Percentiles rank a stretch among this genome's conserved stretches.
phyloP scores from a whole-genome alignment of 2,797 vertebrate genomes.

The Phalloptychus januarius region DNA sequence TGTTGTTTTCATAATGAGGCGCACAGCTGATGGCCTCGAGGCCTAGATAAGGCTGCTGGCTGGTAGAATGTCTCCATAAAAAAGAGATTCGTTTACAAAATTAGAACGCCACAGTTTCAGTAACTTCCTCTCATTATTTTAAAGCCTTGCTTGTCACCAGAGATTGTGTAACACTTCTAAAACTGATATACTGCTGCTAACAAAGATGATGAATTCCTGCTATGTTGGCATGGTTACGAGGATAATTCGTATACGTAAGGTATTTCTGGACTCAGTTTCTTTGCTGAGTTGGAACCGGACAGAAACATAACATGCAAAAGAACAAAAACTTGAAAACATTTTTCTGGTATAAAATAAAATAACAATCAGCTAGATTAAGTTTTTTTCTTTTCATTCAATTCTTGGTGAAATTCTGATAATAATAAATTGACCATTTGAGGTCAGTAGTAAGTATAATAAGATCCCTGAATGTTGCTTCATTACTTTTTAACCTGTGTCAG shows the following conservation, averaged over 20 bases:
- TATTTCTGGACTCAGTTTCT: background rate
- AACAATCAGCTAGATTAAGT: background rate
- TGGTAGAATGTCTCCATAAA: background rate
- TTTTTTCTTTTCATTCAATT: background rate
- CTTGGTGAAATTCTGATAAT: background rate
- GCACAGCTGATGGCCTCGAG: slow-evolving; percentile 1
- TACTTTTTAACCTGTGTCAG: background rate
- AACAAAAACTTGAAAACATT: background rate
- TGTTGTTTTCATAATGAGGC: background rate
- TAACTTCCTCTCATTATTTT: background rate
- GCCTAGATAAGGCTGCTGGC: slow-evolving; percentile 2
- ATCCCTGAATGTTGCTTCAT: background rate
- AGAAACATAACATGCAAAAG: background rate
- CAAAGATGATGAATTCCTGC: background rate
- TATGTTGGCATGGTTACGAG: background rate
- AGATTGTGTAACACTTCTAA: background rate
- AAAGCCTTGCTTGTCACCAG: background rate
- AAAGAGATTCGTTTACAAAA: background rate
- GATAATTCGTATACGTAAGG: background rate
- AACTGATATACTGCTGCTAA: background rate
- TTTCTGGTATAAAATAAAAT: background rate
- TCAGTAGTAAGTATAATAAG: background rate
- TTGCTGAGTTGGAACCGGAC: background rate
- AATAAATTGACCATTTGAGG: background rate
- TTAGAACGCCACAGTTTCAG: background rate